Conservation (phyloP, 2,888 invertebrate genomes). For the Lepidocyrtinus sp. region DNA sequence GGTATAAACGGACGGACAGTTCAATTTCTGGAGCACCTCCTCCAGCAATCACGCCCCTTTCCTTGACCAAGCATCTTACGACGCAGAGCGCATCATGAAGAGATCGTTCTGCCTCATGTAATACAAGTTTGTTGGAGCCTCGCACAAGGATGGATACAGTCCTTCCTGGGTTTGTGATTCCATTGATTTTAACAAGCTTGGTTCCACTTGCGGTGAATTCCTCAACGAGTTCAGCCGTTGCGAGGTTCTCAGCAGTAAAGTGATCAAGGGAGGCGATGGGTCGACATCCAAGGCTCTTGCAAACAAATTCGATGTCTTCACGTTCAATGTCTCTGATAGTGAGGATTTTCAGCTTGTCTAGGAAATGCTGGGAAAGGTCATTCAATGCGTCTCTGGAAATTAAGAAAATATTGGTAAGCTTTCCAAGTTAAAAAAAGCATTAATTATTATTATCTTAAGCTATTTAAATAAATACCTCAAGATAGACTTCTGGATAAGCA, state of each 20-base stretch:
- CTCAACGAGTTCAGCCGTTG: constrained; percentile 93
- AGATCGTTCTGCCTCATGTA: constrained; percentile 86
- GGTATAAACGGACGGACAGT: constrained; percentile 86
- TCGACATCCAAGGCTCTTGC: constrained; percentile 93
- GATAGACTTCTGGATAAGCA: constrained; percentile 90
- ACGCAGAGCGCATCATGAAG: constrained; percentile 94
- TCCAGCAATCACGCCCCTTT: constrained; percentile 92
- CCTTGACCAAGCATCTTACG: constrained; percentile 96
- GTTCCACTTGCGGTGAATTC: constrained; percentile 91
- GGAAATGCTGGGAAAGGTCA: constrained; percentile 96
- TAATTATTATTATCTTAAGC: too few relatives aligned
- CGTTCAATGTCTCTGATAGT: constrained; percentile 98
- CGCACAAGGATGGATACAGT: constrained; percentile 95
- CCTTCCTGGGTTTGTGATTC: constrained; percentile 78
- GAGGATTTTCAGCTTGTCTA: constrained; percentile 99
- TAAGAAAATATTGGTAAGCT: constrained; percentile 6
- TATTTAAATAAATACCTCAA: constrained; percentile 79
- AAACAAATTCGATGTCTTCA: constrained; percentile 98
- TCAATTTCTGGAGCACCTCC: constrained; percentile 99
- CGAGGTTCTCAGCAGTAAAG: constrained; percentile 92
- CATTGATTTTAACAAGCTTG: constrained; percentile 84
- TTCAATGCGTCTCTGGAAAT: constrained; percentile 90
- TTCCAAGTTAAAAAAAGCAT: constrained; percentile 10
- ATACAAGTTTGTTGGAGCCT: constrained; percentile 88
- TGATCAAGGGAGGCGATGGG: constrained; percentile 99